Conservation (phyloP, 2,113 vertebrate species). For the Chionodraco myersi region DNA sequence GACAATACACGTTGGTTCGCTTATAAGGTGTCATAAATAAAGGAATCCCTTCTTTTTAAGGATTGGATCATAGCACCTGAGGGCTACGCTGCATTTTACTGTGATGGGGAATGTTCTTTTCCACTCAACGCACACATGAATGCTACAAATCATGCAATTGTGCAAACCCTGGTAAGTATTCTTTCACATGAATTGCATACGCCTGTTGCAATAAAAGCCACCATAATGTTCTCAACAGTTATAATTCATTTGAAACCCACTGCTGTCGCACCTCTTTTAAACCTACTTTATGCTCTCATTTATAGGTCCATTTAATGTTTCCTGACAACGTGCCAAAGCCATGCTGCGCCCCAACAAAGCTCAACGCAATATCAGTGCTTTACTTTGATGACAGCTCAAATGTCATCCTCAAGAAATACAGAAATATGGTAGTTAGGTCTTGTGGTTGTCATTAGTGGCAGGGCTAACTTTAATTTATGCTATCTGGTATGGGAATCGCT, state of each 20-base stretch:
- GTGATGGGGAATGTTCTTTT: slow-evolving; percentile 98
- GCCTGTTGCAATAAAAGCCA: slow-evolving; percentile 25
- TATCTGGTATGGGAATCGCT: slow-evolving; percentile 66
- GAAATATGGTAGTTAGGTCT: slow-evolving; percentile 99
- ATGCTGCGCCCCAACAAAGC: slow-evolving; percentile 97
- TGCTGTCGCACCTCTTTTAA: slow-evolving; percentile 37
- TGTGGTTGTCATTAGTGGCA: slow-evolving; percentile 93
- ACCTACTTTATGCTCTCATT: slow-evolving; percentile 48
- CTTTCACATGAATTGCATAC: background rate
- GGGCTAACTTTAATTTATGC: slow-evolving; percentile 62
- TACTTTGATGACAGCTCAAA: slow-evolving; percentile 99
- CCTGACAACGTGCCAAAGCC: slow-evolving; percentile 99
- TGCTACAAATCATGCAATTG: slow-evolving; percentile 98
- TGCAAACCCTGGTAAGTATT: slow-evolving; percentile 93
- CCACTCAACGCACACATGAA: slow-evolving; percentile 99
- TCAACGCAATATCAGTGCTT: slow-evolving; percentile 99
- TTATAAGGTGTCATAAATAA: slow-evolving; percentile 17
- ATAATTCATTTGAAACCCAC: slow-evolving; percentile 30
- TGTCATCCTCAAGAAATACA: slow-evolving; percentile 99
- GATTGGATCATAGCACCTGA: slow-evolving; percentile 99
- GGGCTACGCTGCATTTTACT: slow-evolving; percentile 98
- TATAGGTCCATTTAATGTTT: slow-evolving; percentile 98
- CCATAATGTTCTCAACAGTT: slow-evolving; percentile 22
- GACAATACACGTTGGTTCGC: background rate
- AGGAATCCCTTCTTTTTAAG: slow-evolving; percentile 74